Evolutionary conservation across 2,888 invertebrate species (phyloP), one percentile per base, ranked within the genome.

Genomic region (Ornithoptera alexandrae): DNA sequence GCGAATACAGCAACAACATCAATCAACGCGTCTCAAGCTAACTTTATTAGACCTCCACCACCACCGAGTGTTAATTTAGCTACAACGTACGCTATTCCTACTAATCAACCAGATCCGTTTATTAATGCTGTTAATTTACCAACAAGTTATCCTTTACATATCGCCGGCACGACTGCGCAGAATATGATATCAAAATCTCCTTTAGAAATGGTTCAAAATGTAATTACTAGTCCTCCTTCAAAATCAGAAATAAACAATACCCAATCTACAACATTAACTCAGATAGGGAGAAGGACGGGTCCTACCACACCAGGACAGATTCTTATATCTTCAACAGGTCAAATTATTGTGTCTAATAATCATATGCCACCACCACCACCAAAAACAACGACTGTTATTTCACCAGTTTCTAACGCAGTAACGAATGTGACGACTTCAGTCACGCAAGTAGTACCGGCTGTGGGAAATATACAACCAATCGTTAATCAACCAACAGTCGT

Each of bases 1-100:
- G 94, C 96, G 0, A 95, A 95, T 76, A 96, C 96, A 0, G 95
- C 95, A 0, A 96, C 96, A 0, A 96, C 96, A 0, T 95, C 96
- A 0, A 94, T 96, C 39, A 96, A 95, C 76, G 94, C 94, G 42
- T 93, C 95, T 7, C 90, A 89, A 72, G 93, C 78, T 68, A 93
- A 82, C 79, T 92, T 86, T 70, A 75, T 88, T 12, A 77, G 91
- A 78, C 94, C 79, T 73, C 86, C 90, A 4, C 90, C 89, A 0
- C 85, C 92, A 70, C 86, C 90, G 68, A 90, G 90, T 73, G 84
- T 90, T 1, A 86, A 92, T 82, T 77, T 89, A 75, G 85, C 90
- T 68, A 88, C 90, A 22, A 86, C 86, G 18, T 93, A 87, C 75
- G 93, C 88, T 63, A 93, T 90, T 72, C 93, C 91, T 17, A 92